These are phyloP conservation scores for Cossypha caffra DNA, from an alignment of 2,797 vertebrate species.

Conservation along the genomic window DNA sequence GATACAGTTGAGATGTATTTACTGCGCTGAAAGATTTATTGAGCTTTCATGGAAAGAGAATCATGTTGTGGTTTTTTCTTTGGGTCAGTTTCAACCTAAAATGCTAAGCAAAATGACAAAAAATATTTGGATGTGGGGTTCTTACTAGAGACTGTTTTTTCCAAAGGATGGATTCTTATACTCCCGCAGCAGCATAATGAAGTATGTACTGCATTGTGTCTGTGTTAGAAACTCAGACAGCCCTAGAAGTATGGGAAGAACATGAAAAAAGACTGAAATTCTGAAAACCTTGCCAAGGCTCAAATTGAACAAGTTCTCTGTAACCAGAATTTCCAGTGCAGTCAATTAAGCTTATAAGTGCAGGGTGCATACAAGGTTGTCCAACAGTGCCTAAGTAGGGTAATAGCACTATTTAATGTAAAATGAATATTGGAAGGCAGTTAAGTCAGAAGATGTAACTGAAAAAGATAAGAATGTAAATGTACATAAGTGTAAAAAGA, in stretches of 20 bases:
- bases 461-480: neutral
- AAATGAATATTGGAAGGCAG: neutral
- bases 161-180: slow-evolving; percentile 22
- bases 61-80: neutral
- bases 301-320: neutral
- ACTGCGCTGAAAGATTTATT: slow-evolving; percentile 16
- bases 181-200: slow-evolving; percentile 16
- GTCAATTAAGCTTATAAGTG: neutral
- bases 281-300: neutral
- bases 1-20: neutral
- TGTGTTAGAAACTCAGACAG: neutral
- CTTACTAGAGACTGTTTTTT: neutral
- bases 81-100: slow-evolving; percentile 26
- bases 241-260: slow-evolving; percentile 23
- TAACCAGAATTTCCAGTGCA: slow-evolving; percentile 32
- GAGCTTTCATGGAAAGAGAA: slow-evolving; percentile 38
- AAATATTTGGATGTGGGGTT: neutral
- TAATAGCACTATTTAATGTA: neutral
- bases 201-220: neutral
- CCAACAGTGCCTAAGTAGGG: neutral
- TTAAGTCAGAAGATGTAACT: neutral
- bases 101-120: slow-evolving; percentile 8
- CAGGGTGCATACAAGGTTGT: neutral
- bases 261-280: neutral
- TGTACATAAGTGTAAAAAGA: neutral